Evolutionary conservation across 2,797 vertebrate genomes (phyloP).

Genomic region (Myotis myotis): DNA sequence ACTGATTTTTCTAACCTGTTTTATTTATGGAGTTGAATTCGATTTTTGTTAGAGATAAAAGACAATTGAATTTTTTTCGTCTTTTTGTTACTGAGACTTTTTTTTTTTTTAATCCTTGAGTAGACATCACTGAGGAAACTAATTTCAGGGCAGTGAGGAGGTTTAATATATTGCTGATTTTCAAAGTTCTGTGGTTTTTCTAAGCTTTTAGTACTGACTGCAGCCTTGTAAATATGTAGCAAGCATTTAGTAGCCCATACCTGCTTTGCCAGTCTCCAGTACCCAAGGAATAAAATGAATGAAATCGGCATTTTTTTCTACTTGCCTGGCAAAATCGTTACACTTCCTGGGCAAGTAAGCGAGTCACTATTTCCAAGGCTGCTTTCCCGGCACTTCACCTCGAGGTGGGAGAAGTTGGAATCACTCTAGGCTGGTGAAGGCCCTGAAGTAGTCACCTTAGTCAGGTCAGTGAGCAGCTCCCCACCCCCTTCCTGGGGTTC

Average conservation of each 20-base stretch:
- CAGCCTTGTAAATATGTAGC: constrained; percentile 79
- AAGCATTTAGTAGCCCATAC: constrained; percentile 68
- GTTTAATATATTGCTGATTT: constrained; percentile 58
- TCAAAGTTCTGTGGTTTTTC: constrained; percentile 58
- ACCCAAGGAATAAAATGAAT: constrained; percentile 71
- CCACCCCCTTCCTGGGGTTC: neutral
- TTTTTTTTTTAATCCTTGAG: constrained; percentile 35
- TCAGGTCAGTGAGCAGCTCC: constrained; percentile 63
- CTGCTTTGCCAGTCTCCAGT: constrained; percentile 71
- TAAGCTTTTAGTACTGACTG: constrained; percentile 61
- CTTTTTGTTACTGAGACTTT: constrained; percentile 44
- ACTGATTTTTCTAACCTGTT: constrained; percentile 55
- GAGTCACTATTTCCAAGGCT: constrained; percentile 80
- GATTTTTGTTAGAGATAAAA: constrained; percentile 65
- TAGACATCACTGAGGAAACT: constrained; percentile 50
- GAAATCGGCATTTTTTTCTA: constrained; percentile 68
- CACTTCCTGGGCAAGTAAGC: constrained; percentile 76
- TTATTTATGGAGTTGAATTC: constrained; percentile 61
- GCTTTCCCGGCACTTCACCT: constrained; percentile 74
- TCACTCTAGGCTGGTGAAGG: constrained; percentile 76
- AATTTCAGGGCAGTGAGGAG: constrained; percentile 37
- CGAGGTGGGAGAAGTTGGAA: constrained; percentile 78
- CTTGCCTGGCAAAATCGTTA: constrained; percentile 76
- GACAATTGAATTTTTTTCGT: constrained; percentile 43
- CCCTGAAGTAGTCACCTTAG: constrained; percentile 67